A percentile compares a stretch with the other conserved stretches of the same genome.
phyloP scores from a whole-genome alignment of 2,888 invertebrate genomes.

The Blomia tropicalis region DNA sequence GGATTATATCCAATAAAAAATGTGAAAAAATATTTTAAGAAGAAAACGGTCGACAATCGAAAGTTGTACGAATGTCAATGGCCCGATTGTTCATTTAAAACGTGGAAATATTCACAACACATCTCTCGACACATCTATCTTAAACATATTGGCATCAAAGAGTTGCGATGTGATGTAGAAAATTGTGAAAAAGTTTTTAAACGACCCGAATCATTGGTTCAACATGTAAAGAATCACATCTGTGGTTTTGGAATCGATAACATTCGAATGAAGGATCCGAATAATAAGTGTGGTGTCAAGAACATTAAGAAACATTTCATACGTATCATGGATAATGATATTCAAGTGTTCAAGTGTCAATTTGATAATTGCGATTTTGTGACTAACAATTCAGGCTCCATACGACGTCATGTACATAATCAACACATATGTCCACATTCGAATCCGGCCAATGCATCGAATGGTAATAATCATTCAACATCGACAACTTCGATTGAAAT shows the following conservation, averaged over 20 bases:
- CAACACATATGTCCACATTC: constrained; percentile 21
- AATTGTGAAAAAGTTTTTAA: constrained; percentile 22
- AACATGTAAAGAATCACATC: constrained; percentile 21
- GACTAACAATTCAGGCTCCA: constrained; percentile 20
- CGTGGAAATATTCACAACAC: constrained; percentile 25
- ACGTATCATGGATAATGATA: constrained; percentile 17
- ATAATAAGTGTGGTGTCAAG: constrained; percentile 19
- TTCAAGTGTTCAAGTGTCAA: constrained; percentile 19
- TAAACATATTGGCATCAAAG: constrained; percentile 23
- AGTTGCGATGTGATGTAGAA: not conserved
- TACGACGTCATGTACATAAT: constrained; percentile 21
- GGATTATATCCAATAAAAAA: constrained; percentile 23
- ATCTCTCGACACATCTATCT: constrained; percentile 21
- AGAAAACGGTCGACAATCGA: constrained; percentile 7
- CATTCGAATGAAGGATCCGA: constrained; percentile 18
- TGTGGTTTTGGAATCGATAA: constrained; percentile 24
- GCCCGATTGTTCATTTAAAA: constrained; percentile 15
- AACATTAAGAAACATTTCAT: constrained; percentile 18
- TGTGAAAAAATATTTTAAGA: constrained; percentile 20
- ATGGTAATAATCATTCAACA: not conserved
- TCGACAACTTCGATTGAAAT: not conserved
- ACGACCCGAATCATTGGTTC: constrained; percentile 21
- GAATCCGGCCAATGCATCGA: not conserved
- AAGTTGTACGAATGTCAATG: constrained; percentile 17
- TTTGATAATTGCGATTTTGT: constrained; percentile 19